A percentile compares a stretch with the other conserved stretches of the same genome.
Conservation (phyloP, 2,113 vertebrate genomes). For the Notarius quadriscutis region DNA sequence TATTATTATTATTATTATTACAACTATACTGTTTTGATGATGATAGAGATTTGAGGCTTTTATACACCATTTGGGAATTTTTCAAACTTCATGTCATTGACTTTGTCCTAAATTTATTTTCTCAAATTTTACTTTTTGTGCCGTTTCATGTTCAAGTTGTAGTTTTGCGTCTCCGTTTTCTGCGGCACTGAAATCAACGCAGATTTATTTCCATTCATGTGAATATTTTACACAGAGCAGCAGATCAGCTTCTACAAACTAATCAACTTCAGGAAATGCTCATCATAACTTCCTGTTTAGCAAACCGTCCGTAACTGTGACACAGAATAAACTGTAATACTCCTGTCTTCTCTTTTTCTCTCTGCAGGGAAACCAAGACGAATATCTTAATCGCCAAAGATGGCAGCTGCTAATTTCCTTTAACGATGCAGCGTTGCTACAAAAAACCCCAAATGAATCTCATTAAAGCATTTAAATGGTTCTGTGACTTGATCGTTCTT, state of each 20-base stretch:
- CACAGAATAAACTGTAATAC: background rate
- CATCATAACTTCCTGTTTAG: background rate
- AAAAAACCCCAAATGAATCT: background rate
- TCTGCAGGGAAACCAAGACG: slow-evolving; percentile 59
- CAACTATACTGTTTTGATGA: too few species aligned
- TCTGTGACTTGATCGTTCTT: too few species aligned
- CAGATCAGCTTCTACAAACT: too few species aligned
- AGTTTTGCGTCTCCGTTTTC: background rate
- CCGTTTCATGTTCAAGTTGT: background rate
- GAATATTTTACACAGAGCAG: too few species aligned
- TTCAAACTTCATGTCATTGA: too few species aligned
- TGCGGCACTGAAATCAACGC: too few species aligned
- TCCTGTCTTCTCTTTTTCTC: background rate
- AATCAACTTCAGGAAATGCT: background rate
- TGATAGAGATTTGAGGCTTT: too few species aligned
- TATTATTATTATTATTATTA: too few species aligned
- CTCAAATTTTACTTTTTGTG: too few species aligned
- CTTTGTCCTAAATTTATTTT: too few species aligned
- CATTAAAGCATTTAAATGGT: slow-evolving; percentile 22
- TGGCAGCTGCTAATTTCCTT: slow-evolving; percentile 59
- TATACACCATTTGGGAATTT: too few species aligned
- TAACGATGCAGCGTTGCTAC: background rate
- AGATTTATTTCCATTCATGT: too few species aligned
- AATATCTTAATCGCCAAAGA: slow-evolving; percentile 68
- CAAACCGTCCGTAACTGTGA: background rate